Evolutionary conservation across 2,888 invertebrate species (phyloP).

Genomic region (Odontomyia ornata): DNA sequence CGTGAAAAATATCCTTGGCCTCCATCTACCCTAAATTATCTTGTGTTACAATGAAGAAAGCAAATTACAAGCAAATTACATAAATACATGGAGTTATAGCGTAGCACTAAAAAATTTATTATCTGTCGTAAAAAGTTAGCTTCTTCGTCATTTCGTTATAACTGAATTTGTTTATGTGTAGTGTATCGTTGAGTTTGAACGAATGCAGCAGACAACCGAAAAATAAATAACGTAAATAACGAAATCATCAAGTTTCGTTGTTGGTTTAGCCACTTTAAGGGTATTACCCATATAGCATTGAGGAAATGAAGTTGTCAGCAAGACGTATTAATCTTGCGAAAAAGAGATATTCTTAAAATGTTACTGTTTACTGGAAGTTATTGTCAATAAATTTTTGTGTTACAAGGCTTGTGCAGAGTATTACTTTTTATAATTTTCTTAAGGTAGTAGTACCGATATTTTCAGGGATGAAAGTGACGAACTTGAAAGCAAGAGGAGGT

Average conservation of each 20-base stretch:
- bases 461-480: no score
- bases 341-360: conserved; percentile 29
- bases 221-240: conserved; percentile 17
- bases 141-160: conserved; percentile 8
- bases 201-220: neutral
- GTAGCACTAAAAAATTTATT: conserved; percentile 38
- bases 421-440: neutral
- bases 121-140: conserved; percentile 37
- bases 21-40: no score
- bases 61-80: conserved; percentile 43
- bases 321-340: conserved; percentile 12
- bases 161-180: neutral
- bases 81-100: conserved; percentile 26
- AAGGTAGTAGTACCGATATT: no score
- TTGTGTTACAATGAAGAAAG: neutral
- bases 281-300: conserved; percentile 3
- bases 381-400: conserved; percentile 19
- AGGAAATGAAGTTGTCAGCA: conserved; percentile 36
- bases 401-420: neutral
- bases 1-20: conserved; percentile 25
- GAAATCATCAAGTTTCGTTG: conserved; percentile 16
- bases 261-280: neutral
- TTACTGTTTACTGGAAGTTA: conserved; percentile 12
- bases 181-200: neutral
- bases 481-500: no score